Evolutionary conservation across 2,113 vertebrate species (phyloP).

Genomic region (Callipepla squamata): DNA sequence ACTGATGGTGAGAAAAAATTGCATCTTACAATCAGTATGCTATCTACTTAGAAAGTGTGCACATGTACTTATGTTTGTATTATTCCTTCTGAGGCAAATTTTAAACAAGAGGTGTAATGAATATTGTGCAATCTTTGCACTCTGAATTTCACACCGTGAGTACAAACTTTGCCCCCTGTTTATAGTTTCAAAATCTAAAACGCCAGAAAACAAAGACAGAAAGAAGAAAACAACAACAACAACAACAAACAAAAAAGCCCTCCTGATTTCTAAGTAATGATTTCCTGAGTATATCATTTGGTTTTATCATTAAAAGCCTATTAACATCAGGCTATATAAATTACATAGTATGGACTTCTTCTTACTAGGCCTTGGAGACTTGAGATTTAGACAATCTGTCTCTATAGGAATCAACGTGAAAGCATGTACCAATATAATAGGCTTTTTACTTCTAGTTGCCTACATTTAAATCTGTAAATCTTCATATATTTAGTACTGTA

Average conservation of each 20-base stretch:
- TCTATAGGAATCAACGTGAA: conserved; percentile 40
- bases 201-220: too few species aligned
- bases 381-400: background rate
- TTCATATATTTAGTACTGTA: conserved; percentile 64
- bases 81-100: background rate
- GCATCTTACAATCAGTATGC: background rate
- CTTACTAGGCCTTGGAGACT: background rate
- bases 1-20: background rate
- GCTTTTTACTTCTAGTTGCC: conserved; percentile 27
- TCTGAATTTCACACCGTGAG: background rate
- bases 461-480: conserved; percentile 53
- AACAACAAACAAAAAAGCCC: background rate
- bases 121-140: background rate
- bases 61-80: background rate
- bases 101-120: background rate
- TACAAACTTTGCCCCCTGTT: background rate
- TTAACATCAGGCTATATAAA: background rate
- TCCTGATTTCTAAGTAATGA: background rate
- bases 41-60: background rate
- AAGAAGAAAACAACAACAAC: background rate
- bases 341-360: background rate
- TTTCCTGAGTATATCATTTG: background rate
- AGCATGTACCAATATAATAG: background rate
- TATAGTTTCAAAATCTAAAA: background rate
- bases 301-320: background rate